Evolutionary conservation across 2,888 invertebrate genomes (phyloP), one percentile per base, ranked within the genome.

Genomic region (Yponomeuta evonymella): DNA sequence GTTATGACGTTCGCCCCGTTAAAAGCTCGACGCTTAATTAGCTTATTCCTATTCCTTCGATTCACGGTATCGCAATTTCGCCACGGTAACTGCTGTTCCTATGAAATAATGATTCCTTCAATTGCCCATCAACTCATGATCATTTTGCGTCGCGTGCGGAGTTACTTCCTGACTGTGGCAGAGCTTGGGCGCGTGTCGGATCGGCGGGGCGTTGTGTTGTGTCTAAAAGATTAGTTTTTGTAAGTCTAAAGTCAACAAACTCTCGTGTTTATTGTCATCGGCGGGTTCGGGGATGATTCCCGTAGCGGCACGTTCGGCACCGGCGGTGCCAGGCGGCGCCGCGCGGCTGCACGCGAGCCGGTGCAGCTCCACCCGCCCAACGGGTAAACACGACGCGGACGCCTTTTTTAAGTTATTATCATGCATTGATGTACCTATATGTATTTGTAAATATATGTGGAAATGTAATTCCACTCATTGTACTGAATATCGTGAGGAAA

Each of bases 271-370:
- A 75, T 77, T 74, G 77, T 76, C 76, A 75, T 77, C 83, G 82
- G 82, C 80, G 82, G 82, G 81, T 83, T 84, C 73, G 82, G 83
- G 84, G 86, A 88, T 83, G 86, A 85, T 87, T 87, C 83, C 86
- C 83, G 83, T 82, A 81, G 78, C 78, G 81, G 79, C 79, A 81
- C 69, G 67, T 48, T 23, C 65, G 86, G 76, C 83, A 85, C 81
- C 85, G 90, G 88, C 81, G 84, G 94, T 94, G 83, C 94, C 94
- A 93, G 94, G 92, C 90, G 80, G 86, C 84, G 79, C 79, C 11
- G 68, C 74, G 74, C 76, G 71, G 77, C 79, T 79, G 67, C 67
- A 65, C 65, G 65, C 65, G 65, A 65, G 30, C 51, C 51, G 51
- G 51, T 58, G 51, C 51, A 58, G 51, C 51, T 12, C 15, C 43